Base-by-base conservation (phyloP, 2,113 vertebrate genomes). In the Furnarius figulus region DNA sequence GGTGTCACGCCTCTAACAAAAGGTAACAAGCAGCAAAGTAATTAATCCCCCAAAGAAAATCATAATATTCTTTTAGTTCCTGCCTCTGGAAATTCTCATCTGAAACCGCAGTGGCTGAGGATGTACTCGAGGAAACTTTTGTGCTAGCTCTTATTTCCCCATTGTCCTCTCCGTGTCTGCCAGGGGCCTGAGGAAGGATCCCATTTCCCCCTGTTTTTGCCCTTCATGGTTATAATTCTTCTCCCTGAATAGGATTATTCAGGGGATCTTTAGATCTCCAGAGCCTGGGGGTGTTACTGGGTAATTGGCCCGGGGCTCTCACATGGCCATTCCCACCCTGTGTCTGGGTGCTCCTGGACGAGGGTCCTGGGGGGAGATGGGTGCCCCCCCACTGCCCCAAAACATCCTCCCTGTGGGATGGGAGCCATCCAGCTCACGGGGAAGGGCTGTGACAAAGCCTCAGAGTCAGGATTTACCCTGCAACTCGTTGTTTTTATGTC, bases 41-140 rank as follows among this genome's bases (percentile, higher is more conserved):
- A 92, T 95, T 96, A 95, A 95, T 93, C 83, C 82, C 67, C 72
- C 76, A 89, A 93, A 96, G 84, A 93, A 89, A 96, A 93, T 86
- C 47, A 66, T 73, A 86, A 95, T 86, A 85, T 92, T 96, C 86
- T 88, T 86, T 86, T 85, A 59, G 42, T 58, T 83, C 58, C 89
- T 95, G 87, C 62, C 73, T 94, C 75, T 97, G 77, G 77, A 97
- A 95, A 91, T 95, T 93, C 87, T 89, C 88, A 55, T 94, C 89
- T 87, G 79, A 95, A 97, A 72, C 46, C 0, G 0, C 13, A 4
- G 52, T 55, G 72, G 40, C 92, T 88, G 85, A 94, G 68, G 92
- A 93, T 0, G 3, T 56, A 89, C 66, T 94, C 4, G 11, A 82
- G 85, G 77, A 97, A 97, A 95, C 87, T 93, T 93, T 53, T 22